Evolutionary conservation across 1,140 invertebrate species (phyloP), one percentile per base, ranked within the genome.

Genomic region (Cotesia vestalis): DNA sequence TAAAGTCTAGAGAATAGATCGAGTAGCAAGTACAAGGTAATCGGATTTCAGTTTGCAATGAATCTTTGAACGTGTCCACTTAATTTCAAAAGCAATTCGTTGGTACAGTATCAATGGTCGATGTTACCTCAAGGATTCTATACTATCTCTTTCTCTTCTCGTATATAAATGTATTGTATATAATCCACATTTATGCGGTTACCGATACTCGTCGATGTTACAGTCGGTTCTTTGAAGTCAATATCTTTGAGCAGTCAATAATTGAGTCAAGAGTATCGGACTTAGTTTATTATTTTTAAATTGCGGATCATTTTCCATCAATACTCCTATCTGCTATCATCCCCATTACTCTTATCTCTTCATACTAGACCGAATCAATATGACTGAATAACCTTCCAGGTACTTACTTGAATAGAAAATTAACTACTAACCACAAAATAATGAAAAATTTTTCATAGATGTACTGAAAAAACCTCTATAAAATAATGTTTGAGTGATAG

Each of bases 101-200:
- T 78, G 75, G 74, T 77, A 74, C 73, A 73, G 74, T 77, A 74
- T 73, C 66, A 73, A 71, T 72, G 66, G 40, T 68, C 34, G 38
- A 38, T 53, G 12, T 40, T 71, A 34, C 53, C 61, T 57, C 12
- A 27, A 36, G 38, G 14, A 14, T 57, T 34, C 38, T 27, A 27
- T 36, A 68, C 59, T 61, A 46, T 46, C 40, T 46, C 40, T 46
- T 46, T 11, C 40, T 46, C 40, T 46, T 46, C 40, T 46, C 40
- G 1, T 6, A 46, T 11, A 46, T 61, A 14, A 55, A 34, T 20
- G 9, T 51, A 46, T 60, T 60, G 11, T 66, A 34, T 67, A 59
- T 61, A 66, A 36, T 68, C 64, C 20, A 20, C 9, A 27, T 59
- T 59, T 27, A 59, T 59, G 57, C 17, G 9, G 9, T 59, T 59